Evolutionary conservation across 1,140 invertebrate genomes (phyloP), one percentile per base, ranked within the genome.

Genomic region (Mycetomoellerius zeteki): DNA sequence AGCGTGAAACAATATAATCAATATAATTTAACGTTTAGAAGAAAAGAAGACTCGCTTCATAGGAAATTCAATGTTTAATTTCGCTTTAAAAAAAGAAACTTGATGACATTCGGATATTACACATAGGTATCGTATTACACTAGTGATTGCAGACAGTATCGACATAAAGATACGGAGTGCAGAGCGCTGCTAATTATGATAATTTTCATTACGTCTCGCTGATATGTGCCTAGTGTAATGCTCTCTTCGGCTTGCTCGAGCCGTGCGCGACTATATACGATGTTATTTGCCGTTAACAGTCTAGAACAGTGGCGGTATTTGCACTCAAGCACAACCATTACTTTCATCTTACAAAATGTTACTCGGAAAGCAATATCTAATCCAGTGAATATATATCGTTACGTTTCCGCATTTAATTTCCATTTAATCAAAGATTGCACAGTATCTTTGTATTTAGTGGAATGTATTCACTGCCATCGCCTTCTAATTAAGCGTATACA

Each of bases 271-370:
- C 75, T 90, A 80, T 71, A 82, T 88, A 92, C 65, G 65, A 69
- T 50, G 65, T 69, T 69, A 69, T 69, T 14, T 50, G 37, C 10
- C 64, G 33, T 43, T 43, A 89, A 91, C 73, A 60, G 33, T 67
- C 85, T 90, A 88, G 60, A 50, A 54, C 76, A 90, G 60, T 91
- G 85, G 89, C 87, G 89, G 64, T 89, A 87, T 91, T 89, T 88
- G 78, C 80, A 86, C 86, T 88, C 88, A 91, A 92, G 91, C 91
- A 92, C 92, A 93, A 92, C 89, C 91, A 88, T 92, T 84, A 85
- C 86, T 89, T 91, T 91, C 37, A 67, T 67, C 43, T 90, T 72
- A 76, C 50, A 87, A 76, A 89, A 86, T 86, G 37, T 78, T 90
- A 82, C 52, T 77, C 71, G 71, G 88, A 88, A 72, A 82, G 12